phyloP scores from a whole-genome alignment of 2,113 vertebrate genomes.

The Proteles cristata region DNA sequence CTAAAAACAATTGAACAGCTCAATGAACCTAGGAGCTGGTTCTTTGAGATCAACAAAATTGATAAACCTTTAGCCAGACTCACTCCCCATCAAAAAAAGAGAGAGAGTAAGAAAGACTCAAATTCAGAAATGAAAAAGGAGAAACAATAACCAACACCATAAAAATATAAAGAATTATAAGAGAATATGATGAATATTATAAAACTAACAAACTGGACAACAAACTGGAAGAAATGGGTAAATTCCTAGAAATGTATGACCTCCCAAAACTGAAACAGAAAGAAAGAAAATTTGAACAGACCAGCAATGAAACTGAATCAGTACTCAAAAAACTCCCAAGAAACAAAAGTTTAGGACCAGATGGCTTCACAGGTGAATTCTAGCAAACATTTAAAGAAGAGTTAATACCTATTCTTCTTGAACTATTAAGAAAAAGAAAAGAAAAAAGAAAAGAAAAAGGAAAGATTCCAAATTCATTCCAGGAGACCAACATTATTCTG shows the following conservation, averaged over 20 bases:
- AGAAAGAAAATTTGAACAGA: not conserved
- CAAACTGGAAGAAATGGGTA: not conserved
- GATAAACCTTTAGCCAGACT: not conserved
- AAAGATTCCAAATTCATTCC: not conserved
- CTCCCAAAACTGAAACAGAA: not conserved
- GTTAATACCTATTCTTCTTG: not conserved
- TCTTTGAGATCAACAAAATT: not conserved
- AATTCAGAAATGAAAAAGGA: not conserved
- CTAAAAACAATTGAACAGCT: not conserved
- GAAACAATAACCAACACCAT: not conserved
- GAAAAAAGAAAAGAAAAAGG: too few relatives aligned
- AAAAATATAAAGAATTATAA: not conserved
- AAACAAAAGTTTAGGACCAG: not conserved
- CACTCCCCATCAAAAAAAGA: not conserved
- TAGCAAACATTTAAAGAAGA: not conserved
- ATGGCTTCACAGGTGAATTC: not conserved
- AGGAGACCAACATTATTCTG: not conserved
- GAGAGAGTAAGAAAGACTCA: not conserved
- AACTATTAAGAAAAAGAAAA: not conserved
- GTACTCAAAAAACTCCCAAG: not conserved
- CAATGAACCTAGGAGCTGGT: not conserved
- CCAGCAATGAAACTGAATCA: not conserved
- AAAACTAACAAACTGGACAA: not conserved
- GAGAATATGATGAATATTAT: not conserved
- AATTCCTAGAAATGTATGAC: not conserved